phyloP scores from a whole-genome alignment of 2,888 invertebrate genomes.

The Agrochola macilenta region DNA sequence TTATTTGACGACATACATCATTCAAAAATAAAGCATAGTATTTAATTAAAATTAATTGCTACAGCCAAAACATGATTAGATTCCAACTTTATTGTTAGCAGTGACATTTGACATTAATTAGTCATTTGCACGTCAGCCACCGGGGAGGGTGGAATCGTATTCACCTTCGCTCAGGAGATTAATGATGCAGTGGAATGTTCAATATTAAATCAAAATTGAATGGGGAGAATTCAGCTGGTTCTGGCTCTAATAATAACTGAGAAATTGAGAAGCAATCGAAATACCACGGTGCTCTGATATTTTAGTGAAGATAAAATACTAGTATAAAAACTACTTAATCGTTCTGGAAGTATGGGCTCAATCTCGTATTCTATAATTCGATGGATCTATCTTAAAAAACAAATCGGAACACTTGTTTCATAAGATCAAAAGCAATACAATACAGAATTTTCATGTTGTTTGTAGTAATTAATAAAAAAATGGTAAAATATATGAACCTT shows the following conservation, averaged over 20 bases:
- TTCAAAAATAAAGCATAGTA: constrained; percentile 23
- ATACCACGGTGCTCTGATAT: constrained; percentile 19
- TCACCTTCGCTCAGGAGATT: constrained; percentile 71
- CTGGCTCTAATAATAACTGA: constrained; percentile 45
- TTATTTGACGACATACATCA: not conserved
- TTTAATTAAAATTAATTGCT: constrained; percentile 57
- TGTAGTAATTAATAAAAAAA: not conserved
- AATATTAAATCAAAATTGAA: constrained; percentile 70
- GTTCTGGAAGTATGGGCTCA: not conserved
- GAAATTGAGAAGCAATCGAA: constrained; percentile 37
- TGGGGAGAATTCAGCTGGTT: constrained; percentile 43
- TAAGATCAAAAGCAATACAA: not conserved
- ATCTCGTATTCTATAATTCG: not conserved
- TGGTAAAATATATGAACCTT: not conserved
- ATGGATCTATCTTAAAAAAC: not conserved
- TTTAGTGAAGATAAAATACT: not conserved
- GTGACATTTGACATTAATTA: constrained; percentile 78
- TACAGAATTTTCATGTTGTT: not conserved
- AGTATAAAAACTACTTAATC: not conserved
- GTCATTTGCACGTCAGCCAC: constrained; percentile 71
- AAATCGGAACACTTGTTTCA: not conserved
- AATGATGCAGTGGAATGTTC: constrained; percentile 75
- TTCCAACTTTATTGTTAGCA: constrained; percentile 68
- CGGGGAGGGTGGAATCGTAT: constrained; percentile 63
- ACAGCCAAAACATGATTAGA: constrained; percentile 61